Conservation (phyloP, 2,113 vertebrate species). For the Ophthalmotilapia sp. region DNA sequence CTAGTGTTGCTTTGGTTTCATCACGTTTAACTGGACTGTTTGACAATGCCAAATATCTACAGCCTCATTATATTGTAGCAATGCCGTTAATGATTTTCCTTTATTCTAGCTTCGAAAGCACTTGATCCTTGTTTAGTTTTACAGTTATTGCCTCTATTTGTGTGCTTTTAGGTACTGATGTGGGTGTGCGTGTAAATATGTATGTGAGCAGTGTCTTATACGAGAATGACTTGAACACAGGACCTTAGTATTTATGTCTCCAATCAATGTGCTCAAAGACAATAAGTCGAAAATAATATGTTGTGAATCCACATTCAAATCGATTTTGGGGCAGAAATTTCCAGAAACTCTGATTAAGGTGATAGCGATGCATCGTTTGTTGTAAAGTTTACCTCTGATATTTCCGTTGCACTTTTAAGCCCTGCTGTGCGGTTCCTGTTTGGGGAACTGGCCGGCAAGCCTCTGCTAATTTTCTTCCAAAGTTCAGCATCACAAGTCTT, state of each 20-base stretch:
- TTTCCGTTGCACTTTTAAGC: constrained; percentile 40
- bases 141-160: not conserved
- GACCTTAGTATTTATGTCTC: not conserved
- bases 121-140: not conserved
- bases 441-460: not conserved
- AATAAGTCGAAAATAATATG: not conserved
- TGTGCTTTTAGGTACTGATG: not conserved
- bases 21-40: too few species aligned
- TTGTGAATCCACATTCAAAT: not conserved
- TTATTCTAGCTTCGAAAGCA: not conserved
- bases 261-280: not conserved
- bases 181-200: not conserved
- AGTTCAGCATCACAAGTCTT: not conserved
- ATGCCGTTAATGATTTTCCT: not conserved
- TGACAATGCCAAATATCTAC: constrained; percentile 40
- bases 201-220: not conserved
- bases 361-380: not conserved
- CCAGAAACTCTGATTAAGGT: not conserved
- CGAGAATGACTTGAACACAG: not conserved
- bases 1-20: not conserved
- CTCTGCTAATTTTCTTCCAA: not conserved
- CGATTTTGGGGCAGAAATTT: not conserved
- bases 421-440: not conserved
- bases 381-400: not conserved
- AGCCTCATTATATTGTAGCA: not conserved